Percentiles rank a stretch among this genome's conserved stretches.
Evolutionary conservation across 2,888 invertebrate species (phyloP).

Genomic region (Scaptomyza reducta): DNA sequence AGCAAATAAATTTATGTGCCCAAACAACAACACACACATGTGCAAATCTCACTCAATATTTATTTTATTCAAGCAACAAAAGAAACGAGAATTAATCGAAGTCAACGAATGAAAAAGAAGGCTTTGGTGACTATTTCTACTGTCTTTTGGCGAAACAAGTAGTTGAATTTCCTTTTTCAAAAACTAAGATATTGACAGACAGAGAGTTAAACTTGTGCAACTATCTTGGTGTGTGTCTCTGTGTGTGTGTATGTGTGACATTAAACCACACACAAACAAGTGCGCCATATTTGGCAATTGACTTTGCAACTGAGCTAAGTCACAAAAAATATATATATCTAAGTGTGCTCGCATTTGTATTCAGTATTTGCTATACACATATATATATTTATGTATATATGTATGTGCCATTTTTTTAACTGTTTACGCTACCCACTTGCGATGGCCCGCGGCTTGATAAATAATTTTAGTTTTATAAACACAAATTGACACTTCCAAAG

Average conservation of each 20-base stretch:
- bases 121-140: conserved; percentile 64
- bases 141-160: conserved; percentile 74
- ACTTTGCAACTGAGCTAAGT: conserved; percentile 74
- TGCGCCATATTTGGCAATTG: conserved; percentile 81
- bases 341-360: conserved; percentile 47
- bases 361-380: conserved; percentile 26
- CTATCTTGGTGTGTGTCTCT: conserved; percentile 27
- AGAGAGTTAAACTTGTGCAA: conserved; percentile 66
- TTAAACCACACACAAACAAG: conserved; percentile 73
- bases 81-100: conserved; percentile 42
- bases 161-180: conserved; percentile 79
- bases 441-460: conserved; percentile 65
- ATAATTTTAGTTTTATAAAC: conserved; percentile 74
- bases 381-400: conserved; percentile 9
- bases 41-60: conserved; percentile 41
- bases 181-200: conserved; percentile 69
- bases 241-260: conserved; percentile 59
- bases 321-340: conserved; percentile 42
- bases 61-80: conserved; percentile 42
- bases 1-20: conserved; percentile 59
- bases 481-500: conserved; percentile 75
- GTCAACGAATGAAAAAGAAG: conserved; percentile 7
- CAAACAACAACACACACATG: conserved; percentile 44
- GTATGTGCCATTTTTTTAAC: conserved; percentile 39
- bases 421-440: conserved; percentile 71